Base-by-base conservation (phyloP, 2,888 invertebrate genomes). In the Ophion ellenae region DNA sequence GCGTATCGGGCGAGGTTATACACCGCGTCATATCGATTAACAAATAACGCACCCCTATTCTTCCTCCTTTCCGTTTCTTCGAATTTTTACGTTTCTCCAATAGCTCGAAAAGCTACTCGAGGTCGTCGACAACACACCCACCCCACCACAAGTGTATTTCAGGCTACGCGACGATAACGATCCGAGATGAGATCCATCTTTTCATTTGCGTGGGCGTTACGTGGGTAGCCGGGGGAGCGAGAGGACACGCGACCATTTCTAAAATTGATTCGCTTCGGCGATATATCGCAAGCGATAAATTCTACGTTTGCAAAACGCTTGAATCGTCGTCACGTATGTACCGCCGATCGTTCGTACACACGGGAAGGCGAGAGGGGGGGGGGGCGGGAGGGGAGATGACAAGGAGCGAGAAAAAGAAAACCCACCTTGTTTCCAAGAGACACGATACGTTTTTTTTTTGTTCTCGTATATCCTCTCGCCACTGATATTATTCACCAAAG, bases 141-240 rank as follows among this genome's bases (percentile, higher is more conserved):
- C 89, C 53, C 53, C 17, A 53, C 53, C 17, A 14, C 53, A 88
- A 90, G 88, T 90, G 76, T 90, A 93, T 93, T 93, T 93, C 92
- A 91, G 92, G 93, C 92, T 91, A 92, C 92, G 93, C 90, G 90
- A 81, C 77, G 71, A 88, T 88, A 87, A 88, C 88, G 88, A 82
- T 67, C 76, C 20, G 71, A 71, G 77, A 59, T 24, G 71, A 67
- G 77, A 59, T 24, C 69, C 69, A 59, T 78, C 77, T 78, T 78
- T 73, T 53, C 57, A 57, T 74, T 57, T 59, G 28, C 64, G 74
- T 81, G 74, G 66, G 74, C 32, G 71, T 71, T 69, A 36, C 71
- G 78, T 57, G 69, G 71, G 78, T 61, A 28, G 11, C 10, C 45
- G 61, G 69, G 32, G 59, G 24, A 73, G 59, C 32, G 45, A 11